phyloP scores from a whole-genome alignment of 2,113 vertebrate genomes.

The Lasiurus cinereus region DNA sequence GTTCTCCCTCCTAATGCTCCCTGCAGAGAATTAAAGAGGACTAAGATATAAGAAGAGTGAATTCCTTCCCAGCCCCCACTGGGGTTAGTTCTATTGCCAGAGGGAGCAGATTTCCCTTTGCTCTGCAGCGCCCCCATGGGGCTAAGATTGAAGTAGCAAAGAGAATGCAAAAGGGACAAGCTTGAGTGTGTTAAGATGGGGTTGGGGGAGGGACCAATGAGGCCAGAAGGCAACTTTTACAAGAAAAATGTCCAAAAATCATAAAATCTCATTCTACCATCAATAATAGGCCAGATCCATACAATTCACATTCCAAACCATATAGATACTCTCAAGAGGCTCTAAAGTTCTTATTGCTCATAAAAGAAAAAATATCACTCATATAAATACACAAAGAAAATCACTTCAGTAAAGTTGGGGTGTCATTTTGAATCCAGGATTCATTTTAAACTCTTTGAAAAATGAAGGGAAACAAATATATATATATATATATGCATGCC shows the following conservation, averaged over 20 bases:
- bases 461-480: background rate
- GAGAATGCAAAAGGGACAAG: background rate
- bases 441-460: conserved; percentile 53
- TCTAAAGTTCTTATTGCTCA: background rate
- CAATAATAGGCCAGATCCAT: conserved; percentile 14
- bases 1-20: background rate
- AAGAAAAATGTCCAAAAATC: conserved; percentile 15
- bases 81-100: background rate
- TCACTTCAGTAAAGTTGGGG: background rate
- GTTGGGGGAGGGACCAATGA: background rate
- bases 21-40: background rate
- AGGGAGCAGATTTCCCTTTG: conserved; percentile 72
- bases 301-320: conserved; percentile 22
- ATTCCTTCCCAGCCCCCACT: conserved; percentile 77
- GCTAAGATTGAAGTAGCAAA: conserved; percentile 30
- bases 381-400: conserved; percentile 47
- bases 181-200: background rate
- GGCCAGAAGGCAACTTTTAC: background rate
- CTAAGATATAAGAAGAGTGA: conserved; percentile 40
- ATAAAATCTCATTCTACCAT: background rate
- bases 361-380: conserved; percentile 11
- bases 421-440: conserved; percentile 44
- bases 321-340: conserved; percentile 10
- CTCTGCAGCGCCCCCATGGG: conserved; percentile 74
- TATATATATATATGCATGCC: background rate